Evolutionary conservation across 2,113 vertebrate genomes (phyloP).

Genomic region (Notiomystis cincta): DNA sequence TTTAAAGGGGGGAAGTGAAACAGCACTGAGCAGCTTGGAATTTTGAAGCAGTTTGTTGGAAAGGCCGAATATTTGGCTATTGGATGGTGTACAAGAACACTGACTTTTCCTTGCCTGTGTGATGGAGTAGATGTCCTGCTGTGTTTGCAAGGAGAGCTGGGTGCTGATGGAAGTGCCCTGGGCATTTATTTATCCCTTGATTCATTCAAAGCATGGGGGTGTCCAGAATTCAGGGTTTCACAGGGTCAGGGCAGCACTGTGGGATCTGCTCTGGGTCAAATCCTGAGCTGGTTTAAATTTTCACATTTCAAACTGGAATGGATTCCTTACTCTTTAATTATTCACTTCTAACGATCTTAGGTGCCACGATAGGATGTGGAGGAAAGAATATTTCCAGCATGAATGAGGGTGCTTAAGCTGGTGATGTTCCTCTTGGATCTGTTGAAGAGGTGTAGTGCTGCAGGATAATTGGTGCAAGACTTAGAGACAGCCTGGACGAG

Average conservation of each 20-base stretch:
- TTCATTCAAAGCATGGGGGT: neutral
- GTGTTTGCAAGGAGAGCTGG: neutral
- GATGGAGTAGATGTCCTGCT: neutral
- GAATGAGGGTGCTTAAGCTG: neutral
- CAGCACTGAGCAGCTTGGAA: fast-evolving
- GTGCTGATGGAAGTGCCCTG: neutral
- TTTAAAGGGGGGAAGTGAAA: neutral
- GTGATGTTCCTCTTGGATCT: neutral
- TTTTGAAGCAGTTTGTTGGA: neutral
- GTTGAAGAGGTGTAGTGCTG: neutral
- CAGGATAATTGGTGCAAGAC: neutral
- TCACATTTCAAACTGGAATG: neutral
- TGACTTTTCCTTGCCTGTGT: fast-evolving
- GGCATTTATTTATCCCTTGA: neutral
- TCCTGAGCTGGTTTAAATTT: neutral
- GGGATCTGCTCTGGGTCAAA: neutral
- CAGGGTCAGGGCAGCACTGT: fast-evolving
- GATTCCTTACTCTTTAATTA: neutral
- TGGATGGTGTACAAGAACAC: neutral
- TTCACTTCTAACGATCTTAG: neutral
- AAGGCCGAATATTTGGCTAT: neutral
- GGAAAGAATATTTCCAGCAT: neutral
- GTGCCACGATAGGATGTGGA: neutral
- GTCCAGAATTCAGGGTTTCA: neutral
- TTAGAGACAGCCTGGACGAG: neutral